Evolutionary conservation across 2,797 vertebrate species (phyloP).

Genomic region (Borostomias antarcticus): DNA sequence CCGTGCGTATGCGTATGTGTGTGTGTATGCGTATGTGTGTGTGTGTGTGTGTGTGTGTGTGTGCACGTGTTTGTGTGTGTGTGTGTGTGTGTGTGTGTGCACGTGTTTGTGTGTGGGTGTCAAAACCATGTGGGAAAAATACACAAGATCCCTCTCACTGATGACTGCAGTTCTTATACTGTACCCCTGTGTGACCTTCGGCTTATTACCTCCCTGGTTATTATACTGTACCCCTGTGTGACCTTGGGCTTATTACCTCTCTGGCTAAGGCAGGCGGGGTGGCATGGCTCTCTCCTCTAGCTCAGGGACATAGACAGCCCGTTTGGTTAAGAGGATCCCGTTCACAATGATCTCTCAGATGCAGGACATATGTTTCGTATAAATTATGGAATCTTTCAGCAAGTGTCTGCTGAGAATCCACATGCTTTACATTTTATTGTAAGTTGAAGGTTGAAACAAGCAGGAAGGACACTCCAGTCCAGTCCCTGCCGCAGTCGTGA

Average conservation of each 20-base stretch:
- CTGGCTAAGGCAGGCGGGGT: not conserved
- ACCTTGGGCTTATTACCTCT: not conserved
- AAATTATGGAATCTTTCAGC: too few species aligned
- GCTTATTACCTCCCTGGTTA: not conserved
- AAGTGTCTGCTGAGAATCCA: too few species aligned
- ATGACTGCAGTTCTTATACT: not conserved
- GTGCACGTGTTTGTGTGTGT: not conserved
- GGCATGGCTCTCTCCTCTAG: not conserved
- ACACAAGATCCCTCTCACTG: not conserved
- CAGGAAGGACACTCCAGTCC: slow-evolving; percentile 1
- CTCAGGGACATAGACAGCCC: not conserved
- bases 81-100: not conserved
- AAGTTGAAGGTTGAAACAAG: not conserved
- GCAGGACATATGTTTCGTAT: not conserved
- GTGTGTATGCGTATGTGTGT: not conserved
- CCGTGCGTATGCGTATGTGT: not conserved
- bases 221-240: not conserved
- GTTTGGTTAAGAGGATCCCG: not conserved
- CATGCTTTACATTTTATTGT: not conserved
- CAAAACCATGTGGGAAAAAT: not conserved
- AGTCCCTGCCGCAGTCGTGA: not conserved
- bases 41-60: not conserved
- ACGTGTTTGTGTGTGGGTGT: not conserved
- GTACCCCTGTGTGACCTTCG: not conserved
- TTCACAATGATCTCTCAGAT: not conserved